Percentiles rank a stretch among this genome's conserved stretches.
These are phyloP conservation scores for Drosophila maculinotata DNA, from an alignment of 2,888 invertebrate species.

Conservation along the genomic window DNA sequence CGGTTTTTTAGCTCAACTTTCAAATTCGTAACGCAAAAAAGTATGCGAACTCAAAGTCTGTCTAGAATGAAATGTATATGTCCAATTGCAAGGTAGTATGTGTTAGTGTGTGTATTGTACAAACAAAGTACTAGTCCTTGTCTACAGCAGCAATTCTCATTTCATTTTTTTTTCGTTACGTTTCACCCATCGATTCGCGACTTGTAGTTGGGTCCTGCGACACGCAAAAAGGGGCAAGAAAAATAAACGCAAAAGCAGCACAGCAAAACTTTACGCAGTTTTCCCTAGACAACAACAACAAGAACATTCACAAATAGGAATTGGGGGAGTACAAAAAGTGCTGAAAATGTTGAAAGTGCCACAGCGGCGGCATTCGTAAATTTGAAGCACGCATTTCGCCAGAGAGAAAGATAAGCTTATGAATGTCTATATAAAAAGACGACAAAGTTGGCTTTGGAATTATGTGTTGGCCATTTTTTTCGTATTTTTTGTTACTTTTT, in stretches of 20 bases:
- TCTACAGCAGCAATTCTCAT: constrained; percentile 24
- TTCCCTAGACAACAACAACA: constrained; percentile 33
- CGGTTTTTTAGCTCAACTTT: too few species aligned
- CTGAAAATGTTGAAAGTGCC: constrained; percentile 75
- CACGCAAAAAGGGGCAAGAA: constrained; percentile 36
- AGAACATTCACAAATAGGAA: too few species aligned
- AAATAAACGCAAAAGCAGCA: constrained; percentile 27
- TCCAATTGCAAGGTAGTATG: neutral
- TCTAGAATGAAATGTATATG: neutral
- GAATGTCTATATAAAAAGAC: constrained; percentile 72
- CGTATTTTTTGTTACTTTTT: constrained; percentile 29
- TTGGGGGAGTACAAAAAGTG: constrained; percentile 41
- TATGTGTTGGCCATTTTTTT: constrained; percentile 45
- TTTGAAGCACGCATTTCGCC: constrained; percentile 58
- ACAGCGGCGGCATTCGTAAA: constrained; percentile 62
- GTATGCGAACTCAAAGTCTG: neutral
- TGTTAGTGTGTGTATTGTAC: constrained; percentile 27
- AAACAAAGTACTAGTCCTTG: constrained; percentile 20
- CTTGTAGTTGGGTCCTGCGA: too few species aligned
- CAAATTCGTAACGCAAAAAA: neutral
- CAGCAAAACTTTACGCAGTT: constrained; percentile 65
- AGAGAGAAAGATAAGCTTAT: constrained; percentile 64
- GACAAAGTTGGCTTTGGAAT: constrained; percentile 27
- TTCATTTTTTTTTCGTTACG: constrained; percentile 21
- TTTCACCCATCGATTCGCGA: constrained; percentile 46